Percentiles rank a stretch among this genome's conserved stretches.
phyloP scores from a whole-genome alignment of 1,140 invertebrate species.

The Bacillus rossius region DNA sequence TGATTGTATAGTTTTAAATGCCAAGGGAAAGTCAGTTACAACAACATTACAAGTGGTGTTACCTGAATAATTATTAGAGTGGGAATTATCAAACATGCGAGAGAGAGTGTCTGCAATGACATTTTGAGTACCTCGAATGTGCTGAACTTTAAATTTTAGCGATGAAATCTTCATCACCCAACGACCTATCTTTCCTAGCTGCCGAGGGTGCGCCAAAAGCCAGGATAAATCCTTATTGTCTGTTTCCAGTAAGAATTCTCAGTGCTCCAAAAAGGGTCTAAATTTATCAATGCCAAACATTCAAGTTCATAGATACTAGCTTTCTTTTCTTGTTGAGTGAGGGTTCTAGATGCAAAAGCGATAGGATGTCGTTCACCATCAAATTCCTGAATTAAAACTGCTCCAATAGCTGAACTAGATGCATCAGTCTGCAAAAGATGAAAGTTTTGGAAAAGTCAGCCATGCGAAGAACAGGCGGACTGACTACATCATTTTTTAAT shows the following conservation, averaged over 20 bases:
- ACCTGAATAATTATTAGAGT: neutral
- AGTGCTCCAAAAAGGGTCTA: neutral
- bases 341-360: neutral
- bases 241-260: no score
- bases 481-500: neutral
- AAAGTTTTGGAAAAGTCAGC: neutral
- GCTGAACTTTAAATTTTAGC: no score
- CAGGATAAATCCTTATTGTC: no score
- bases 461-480: neutral
- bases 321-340: neutral
- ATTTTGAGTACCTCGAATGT: neutral
- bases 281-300: neutral
- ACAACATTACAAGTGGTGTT: neutral
- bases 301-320: neutral
- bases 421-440: neutral
- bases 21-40: neutral
- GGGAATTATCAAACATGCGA: neutral
- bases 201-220: no score
- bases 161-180: no score
- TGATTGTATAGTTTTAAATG: neutral
- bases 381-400: neutral
- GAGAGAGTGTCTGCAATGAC: neutral
- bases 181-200: no score
- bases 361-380: neutral
- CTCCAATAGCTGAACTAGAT: neutral